phyloP scores from a whole-genome alignment of 2,797 vertebrate species.

The Ammospiza maritima region DNA sequence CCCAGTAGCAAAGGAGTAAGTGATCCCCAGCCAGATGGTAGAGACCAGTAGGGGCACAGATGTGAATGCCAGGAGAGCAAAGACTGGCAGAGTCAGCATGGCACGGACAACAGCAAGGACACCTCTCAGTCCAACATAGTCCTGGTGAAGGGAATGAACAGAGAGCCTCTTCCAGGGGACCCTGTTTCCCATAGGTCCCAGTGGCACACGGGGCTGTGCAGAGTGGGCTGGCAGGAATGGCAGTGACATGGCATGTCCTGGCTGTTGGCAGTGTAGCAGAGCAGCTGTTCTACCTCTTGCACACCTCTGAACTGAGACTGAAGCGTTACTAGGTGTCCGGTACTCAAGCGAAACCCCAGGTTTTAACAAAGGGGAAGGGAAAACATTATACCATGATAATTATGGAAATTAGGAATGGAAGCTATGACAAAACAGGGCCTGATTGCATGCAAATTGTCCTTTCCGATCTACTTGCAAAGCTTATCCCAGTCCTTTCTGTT shows the following conservation, averaged over 20 bases:
- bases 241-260: background rate
- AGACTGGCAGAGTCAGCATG: slow-evolving; percentile 81
- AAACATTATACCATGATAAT: background rate
- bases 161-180: background rate
- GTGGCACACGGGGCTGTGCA: fast-evolving
- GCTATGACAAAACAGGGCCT: background rate
- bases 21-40: slow-evolving; percentile 84
- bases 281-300: background rate
- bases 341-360: background rate
- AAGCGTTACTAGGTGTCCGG: background rate
- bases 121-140: slow-evolving; percentile 81
- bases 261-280: background rate
- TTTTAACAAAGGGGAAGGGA: background rate
- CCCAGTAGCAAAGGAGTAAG: slow-evolving; percentile 86
- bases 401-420: background rate
- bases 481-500: background rate
- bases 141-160: slow-evolving; percentile 63
- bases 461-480: background rate
- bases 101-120: slow-evolving; percentile 79
- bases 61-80: slow-evolving; percentile 83
- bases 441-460: background rate
- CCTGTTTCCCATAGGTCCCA: background rate
- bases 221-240: background rate
- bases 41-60: slow-evolving; percentile 82
- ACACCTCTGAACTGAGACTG: background rate